phyloP scores from a whole-genome alignment of 30 jellyfish, hydroid and myxozoan species.

The Sanderia malayensis region DNA sequence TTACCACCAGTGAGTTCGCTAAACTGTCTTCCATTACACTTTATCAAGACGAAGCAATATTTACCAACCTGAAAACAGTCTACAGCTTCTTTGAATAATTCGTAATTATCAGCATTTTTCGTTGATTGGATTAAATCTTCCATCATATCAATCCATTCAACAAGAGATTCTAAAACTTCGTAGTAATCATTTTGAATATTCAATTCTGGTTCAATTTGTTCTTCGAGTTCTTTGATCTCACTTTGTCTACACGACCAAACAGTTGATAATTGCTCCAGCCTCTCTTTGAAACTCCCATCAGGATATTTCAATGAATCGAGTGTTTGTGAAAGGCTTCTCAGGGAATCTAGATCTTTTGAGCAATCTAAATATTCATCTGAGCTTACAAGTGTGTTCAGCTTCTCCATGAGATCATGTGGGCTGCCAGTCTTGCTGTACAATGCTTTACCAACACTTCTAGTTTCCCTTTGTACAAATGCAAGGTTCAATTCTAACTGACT shows the following conservation, averaged over 20 bases:
- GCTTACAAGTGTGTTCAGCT: conserved; percentile 32
- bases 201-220: conserved; percentile 72
- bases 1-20: too few relatives aligned
- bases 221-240: conserved; percentile 55
- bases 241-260: conserved; percentile 61
- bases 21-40: too few relatives aligned
- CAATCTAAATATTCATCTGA: conserved; percentile 32
- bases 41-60: too few relatives aligned
- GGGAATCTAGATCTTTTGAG: conserved; percentile 31
- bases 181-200: conserved; percentile 75
- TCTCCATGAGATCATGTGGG: conserved; percentile 81
- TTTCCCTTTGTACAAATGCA: conserved; percentile 41
- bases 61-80: conserved; percentile 73
- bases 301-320: conserved; percentile 52
- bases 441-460: conserved; percentile 52
- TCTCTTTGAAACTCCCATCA: conserved; percentile 49
- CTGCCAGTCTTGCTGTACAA: conserved; percentile 60
- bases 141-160: conserved; percentile 82
- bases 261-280: conserved; percentile 34
- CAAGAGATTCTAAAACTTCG: conserved; percentile 74
- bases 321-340: conserved; percentile 37
- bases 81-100: conserved; percentile 67
- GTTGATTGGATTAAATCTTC: conserved; percentile 76
- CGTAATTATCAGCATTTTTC: conserved; percentile 63
- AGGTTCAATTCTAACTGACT: conserved; percentile 35